A percentile compares a stretch with the other conserved stretches of the same genome.
These are phyloP conservation scores for Spheniscus humboldti DNA, from an alignment of 2,797 vertebrate species.

Conservation along the genomic window DNA sequence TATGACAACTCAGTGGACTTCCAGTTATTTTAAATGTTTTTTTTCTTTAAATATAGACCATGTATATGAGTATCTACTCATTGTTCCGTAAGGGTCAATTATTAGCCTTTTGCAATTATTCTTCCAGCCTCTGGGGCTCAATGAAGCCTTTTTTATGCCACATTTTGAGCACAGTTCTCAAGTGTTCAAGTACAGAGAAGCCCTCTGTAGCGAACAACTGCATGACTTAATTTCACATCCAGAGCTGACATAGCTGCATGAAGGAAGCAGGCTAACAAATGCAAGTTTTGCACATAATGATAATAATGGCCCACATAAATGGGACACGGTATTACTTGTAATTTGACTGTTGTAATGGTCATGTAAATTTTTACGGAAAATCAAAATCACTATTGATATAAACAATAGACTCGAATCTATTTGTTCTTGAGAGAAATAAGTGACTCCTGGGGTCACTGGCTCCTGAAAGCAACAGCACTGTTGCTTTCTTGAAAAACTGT, in stretches of 20 bases:
- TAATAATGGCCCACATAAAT: not conserved
- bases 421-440: not conserved
- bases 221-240: not conserved
- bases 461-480: not conserved
- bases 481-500: not conserved
- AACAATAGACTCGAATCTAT: not conserved
- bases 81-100: constrained; percentile 17
- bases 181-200: not conserved
- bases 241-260: not conserved
- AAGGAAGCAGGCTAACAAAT: not conserved
- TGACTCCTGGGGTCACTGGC: not conserved
- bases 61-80: not conserved
- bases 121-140: not conserved
- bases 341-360: not conserved
- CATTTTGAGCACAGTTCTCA: not conserved
- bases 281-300: not conserved
- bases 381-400: not conserved
- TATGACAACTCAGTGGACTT: not conserved
- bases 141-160: not conserved
- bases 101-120: not conserved
- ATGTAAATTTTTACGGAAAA: not conserved
- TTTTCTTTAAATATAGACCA: constrained; percentile 13
- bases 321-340: not conserved
- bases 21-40: not conserved
- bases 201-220: not conserved